These are phyloP conservation scores for Scaptomyza graminum DNA, from an alignment of 1,140 invertebrate genomes.

Conservation along the genomic window DNA sequence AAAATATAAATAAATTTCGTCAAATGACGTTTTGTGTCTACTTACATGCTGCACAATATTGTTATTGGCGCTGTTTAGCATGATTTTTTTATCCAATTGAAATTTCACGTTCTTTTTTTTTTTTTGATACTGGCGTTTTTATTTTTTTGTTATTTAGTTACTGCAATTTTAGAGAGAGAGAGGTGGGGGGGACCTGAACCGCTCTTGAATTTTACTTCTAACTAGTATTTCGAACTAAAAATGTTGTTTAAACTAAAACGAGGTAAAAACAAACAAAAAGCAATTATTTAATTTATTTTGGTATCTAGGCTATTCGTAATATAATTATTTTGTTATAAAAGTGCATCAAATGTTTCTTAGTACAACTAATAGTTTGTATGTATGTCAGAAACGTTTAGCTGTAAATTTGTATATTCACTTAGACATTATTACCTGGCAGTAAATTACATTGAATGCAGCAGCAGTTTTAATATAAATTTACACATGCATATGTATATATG, in stretches of 20 bases:
- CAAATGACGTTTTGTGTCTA: conserved; percentile 54
- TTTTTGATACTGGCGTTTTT: no score
- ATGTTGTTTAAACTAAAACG: not conserved
- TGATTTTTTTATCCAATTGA: conserved; percentile 69
- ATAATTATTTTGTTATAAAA: no score
- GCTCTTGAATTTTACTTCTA: conserved; percentile 9
- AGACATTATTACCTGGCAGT: not conserved
- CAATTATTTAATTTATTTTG: not conserved
- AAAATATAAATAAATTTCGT: conserved; percentile 34
- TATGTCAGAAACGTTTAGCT: not conserved
- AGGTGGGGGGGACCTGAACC: conserved; percentile 13
- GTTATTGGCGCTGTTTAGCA: conserved; percentile 76
- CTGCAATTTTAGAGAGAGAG: conserved; percentile 40
- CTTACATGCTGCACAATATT: conserved; percentile 78
- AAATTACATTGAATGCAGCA: not conserved
- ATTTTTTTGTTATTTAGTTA: conserved; percentile 34
- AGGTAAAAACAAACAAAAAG: conserved; percentile 1
- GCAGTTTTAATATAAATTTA: not conserved
- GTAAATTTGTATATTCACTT: not conserved
- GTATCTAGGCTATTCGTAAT: conserved; percentile 8
- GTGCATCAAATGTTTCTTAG: conserved; percentile 6
- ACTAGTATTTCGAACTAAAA: conserved; percentile 8
- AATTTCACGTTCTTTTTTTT: conserved; percentile 52
- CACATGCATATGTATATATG: not conserved
- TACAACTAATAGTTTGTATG: not conserved